Evolutionary conservation across 92 coral and sea anemone species (phyloP), one percentile per base, ranked within the genome.

Genomic region (Heteractis magnifica): DNA sequence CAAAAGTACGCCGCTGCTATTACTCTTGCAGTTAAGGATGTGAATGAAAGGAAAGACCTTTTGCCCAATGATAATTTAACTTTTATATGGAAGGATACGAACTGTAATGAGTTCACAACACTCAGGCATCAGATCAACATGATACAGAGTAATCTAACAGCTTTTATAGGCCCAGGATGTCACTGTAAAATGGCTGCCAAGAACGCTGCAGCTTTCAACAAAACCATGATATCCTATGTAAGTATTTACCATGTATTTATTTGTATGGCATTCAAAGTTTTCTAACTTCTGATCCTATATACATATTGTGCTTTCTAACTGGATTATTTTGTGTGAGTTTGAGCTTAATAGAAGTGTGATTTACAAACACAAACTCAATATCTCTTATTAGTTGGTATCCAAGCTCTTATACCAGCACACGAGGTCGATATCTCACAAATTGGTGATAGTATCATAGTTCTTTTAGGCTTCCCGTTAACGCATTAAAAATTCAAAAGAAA

Each of bases 161-260:
- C 85, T 9, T 92, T 90, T 76, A 81, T 92, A 23, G 95, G 95
- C 0, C 95, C 95, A 0, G 90, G 86, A 4, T 84, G 91, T 18
- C 82, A 87, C 44, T 92, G 95, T 59, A 86, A 79, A 44, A 86
- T 87, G 79, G 89, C 91, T n/a, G 91, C 91, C 52, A 85, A 86
- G 55, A 90, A 87, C 72, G 95, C 95, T 4, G 93, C 91, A 8
- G 95, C 95, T 3, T 90, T 90, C 75, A 87, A 92, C 90, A 90
- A 90, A 52, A 86, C 93, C 20, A 88, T 92, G 84, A 90, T 92
- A 53, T 92, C 95, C 15, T 92, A 85, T 82, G 95, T 92, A 90
- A 89, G 92, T 89, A 77, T 50, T 77, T 53, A 15, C 49, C 34
- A 20, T 77, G 13, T 52, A 58, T 13, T 58, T n/a, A 58, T 58